Evolutionary conservation across 1,140 invertebrate genomes (phyloP).

Genomic region (fruit fly (Drosophila melanogaster)): Release_6_plus_ISO1_MT NT_033777.3:28562001-28562500

Average conservation of each 20-base stretch:
- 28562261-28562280: slow-evolving; percentile 31
- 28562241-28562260: slow-evolving; percentile 46
- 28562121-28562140: slow-evolving; percentile 46
- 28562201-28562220: slow-evolving; percentile 77
- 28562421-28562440: slow-evolving; percentile 64
- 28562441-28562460: slow-evolving; percentile 71
- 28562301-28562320: slow-evolving; percentile 79
- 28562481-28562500: slow-evolving; percentile 58
- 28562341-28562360: slow-evolving; percentile 51
- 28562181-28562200: slow-evolving; percentile 71
- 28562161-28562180: background rate
- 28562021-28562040: slow-evolving; percentile 38
- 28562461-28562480: slow-evolving; percentile 73
- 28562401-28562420: slow-evolving; percentile 50
- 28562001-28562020: slow-evolving; percentile 62
- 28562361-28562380: slow-evolving; percentile 25
- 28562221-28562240: slow-evolving; percentile 72
- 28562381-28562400: background rate
- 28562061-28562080: slow-evolving; percentile 40
- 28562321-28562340: slow-evolving; percentile 80
- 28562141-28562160: slow-evolving; percentile 46
- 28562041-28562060: slow-evolving; percentile 46
- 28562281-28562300: slow-evolving; percentile 78
- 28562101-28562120: slow-evolving; percentile 53
- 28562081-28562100: slow-evolving; percentile 72